Conservation (phyloP, 92 coral and sea anemone species). For the Diadumene lineata region DNA sequence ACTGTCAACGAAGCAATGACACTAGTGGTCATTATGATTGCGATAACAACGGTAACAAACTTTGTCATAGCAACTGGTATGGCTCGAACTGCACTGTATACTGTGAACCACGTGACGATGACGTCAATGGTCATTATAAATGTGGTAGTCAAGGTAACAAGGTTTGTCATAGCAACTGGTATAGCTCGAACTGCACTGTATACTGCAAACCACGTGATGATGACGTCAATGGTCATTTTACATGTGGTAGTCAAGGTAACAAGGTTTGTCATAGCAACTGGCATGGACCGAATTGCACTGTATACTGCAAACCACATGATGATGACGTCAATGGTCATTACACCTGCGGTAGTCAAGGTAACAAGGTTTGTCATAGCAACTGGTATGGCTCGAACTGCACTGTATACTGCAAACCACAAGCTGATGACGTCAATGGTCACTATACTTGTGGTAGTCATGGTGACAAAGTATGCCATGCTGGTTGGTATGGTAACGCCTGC, state of each 20-base stretch:
- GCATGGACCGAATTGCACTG: conserved; percentile 50
- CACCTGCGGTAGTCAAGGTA: conserved; percentile 57
- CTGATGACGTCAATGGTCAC: conserved; percentile 55
- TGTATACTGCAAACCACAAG: conserved; percentile 38
- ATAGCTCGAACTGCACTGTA: neutral
- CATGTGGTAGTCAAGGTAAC: conserved; percentile 57
- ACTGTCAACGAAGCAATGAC: conserved; percentile 41
- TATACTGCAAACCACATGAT: conserved; percentile 42
- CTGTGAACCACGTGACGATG: conserved; percentile 53
- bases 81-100: conserved; percentile 40
- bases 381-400: conserved; percentile 60
- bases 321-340: conserved; percentile 59
- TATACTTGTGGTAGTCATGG: conserved; percentile 62
- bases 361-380: conserved; percentile 45
- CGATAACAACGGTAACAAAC: conserved; percentile 39
- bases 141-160: conserved; percentile 59
- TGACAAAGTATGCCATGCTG: conserved; percentile 40
- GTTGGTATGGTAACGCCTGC: conserved; percentile 61
- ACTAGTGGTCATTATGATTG: conserved; percentile 44
- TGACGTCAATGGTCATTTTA: conserved; percentile 62
- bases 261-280: conserved; percentile 56
- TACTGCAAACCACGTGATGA: conserved; percentile 23
- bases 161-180: conserved; percentile 24
- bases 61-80: conserved; percentile 49
- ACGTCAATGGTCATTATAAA: conserved; percentile 63